These are phyloP conservation scores for Pseudochirops cupreus DNA, from an alignment of 2,797 vertebrate species.

Conservation along the genomic window DNA sequence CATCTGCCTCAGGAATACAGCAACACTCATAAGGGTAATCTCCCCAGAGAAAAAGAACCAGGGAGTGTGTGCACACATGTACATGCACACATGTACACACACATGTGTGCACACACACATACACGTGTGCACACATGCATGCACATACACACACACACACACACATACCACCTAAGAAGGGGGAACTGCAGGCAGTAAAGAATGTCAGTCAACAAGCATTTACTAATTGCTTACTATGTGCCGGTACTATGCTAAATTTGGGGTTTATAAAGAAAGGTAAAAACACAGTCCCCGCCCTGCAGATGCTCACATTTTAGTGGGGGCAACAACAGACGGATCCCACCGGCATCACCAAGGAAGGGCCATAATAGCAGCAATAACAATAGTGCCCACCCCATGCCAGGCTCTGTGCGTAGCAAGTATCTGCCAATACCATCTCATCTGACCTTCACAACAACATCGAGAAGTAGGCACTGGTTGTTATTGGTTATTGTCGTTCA, in stretches of 20 bases:
- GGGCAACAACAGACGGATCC: too few relatives aligned
- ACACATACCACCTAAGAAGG: not conserved
- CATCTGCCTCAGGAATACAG: not conserved
- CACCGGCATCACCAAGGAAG: not conserved
- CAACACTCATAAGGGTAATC: not conserved
- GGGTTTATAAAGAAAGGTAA: too few relatives aligned
- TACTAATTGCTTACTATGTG: not conserved
- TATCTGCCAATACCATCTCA: not conserved
- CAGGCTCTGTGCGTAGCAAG: too few relatives aligned
- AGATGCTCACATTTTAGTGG: too few relatives aligned
- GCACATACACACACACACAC: too few relatives aligned
- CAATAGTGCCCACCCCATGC: not conserved
- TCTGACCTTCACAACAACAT: not conserved
- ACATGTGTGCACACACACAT: too few relatives aligned
- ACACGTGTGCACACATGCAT: too few relatives aligned
- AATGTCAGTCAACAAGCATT: not conserved
- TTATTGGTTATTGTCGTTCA: too few relatives aligned
- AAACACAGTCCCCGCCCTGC: too few relatives aligned
- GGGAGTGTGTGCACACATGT: too few relatives aligned
- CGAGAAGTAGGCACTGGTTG: not conserved
- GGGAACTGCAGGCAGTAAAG: not conserved
- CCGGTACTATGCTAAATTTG: too few relatives aligned
- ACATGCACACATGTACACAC: too few relatives aligned
- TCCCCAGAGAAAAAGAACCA: not conserved
- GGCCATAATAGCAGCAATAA: not conserved